These are phyloP conservation scores for Dryobates pubescens DNA, from an alignment of 2,797 vertebrate genomes.

Conservation along the genomic window DNA sequence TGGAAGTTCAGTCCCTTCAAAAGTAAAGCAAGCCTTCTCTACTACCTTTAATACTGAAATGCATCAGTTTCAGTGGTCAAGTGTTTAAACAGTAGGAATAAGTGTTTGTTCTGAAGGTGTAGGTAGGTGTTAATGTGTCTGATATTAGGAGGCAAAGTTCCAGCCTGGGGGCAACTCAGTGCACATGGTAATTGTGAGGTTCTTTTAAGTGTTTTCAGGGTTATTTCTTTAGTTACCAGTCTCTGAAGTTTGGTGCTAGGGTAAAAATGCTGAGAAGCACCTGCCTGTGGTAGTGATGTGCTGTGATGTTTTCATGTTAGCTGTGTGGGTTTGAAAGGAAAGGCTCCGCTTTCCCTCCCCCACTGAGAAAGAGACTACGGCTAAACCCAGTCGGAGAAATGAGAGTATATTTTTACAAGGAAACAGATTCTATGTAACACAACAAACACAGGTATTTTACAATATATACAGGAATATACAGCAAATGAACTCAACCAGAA, in stretches of 20 bases:
- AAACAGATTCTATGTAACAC: no score
- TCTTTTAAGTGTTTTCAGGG: neutral
- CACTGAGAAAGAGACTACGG: no score
- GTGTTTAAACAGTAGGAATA: neutral
- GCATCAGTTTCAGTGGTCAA: neutral
- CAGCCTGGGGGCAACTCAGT: neutral
- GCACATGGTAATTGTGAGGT: neutral
- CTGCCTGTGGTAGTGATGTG: neutral
- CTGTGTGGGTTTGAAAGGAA: neutral
- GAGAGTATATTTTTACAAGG: no score
- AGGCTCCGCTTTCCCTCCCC: no score
- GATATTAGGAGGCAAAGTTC: neutral
- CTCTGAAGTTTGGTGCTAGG: no score
- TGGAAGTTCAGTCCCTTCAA: neutral
- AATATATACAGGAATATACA: no score
- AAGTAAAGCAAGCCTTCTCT: neutral
- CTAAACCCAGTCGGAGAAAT: no score
- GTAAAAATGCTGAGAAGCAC: no score
- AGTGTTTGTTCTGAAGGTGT: neutral
- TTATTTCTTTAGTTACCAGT: no score
- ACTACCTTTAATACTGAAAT: neutral
- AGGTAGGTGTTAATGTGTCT: neutral
- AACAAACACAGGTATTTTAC: no score
- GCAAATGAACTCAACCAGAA: no score
- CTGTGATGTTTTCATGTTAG: neutral